Conservation (phyloP, 1,140 invertebrate genomes). For the Parasteatoda tepidariorum region DNA sequence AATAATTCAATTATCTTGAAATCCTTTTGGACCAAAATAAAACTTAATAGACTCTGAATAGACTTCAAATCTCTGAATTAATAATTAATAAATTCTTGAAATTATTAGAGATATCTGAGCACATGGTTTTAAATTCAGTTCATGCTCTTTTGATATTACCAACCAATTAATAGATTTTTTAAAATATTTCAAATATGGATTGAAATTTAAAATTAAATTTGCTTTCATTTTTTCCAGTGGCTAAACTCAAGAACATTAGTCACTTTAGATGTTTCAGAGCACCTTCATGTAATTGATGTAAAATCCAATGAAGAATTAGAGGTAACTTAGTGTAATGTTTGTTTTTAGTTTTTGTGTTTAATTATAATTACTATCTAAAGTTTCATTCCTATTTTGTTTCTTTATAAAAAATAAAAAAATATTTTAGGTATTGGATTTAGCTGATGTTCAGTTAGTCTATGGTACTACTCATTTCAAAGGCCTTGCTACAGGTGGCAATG, state of each 20-base stretch:
- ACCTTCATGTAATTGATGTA: constrained; percentile 88
- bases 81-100: too few species aligned
- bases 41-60: too few species aligned
- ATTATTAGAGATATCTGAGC: too few species aligned
- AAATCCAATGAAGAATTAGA: constrained; percentile 81
- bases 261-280: constrained; percentile 86
- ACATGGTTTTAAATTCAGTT: too few species aligned
- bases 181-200: too few species aligned
- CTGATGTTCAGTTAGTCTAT: constrained; percentile 88
- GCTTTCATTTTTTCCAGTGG: constrained; percentile 75
- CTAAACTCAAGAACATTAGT: constrained; percentile 87
- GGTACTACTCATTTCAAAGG: constrained; percentile 91
- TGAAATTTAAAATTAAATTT: too few species aligned
- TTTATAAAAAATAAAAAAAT: neutral
- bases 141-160: too few species aligned
- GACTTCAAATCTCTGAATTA: too few species aligned
- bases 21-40: too few species aligned
- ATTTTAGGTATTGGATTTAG: constrained; percentile 81
- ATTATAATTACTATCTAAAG: neutral
- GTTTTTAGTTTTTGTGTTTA: neutral
- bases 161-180: too few species aligned
- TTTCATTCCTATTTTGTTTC: neutral
- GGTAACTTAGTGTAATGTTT: constrained; percentile 62
- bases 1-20: too few species aligned
- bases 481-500: constrained; percentile 80